Percentiles rank a stretch among this genome's conserved stretches.
These are phyloP conservation scores for Aldrovandia affinis DNA, from an alignment of 2,797 vertebrate species.

Conservation along the genomic window DNA sequence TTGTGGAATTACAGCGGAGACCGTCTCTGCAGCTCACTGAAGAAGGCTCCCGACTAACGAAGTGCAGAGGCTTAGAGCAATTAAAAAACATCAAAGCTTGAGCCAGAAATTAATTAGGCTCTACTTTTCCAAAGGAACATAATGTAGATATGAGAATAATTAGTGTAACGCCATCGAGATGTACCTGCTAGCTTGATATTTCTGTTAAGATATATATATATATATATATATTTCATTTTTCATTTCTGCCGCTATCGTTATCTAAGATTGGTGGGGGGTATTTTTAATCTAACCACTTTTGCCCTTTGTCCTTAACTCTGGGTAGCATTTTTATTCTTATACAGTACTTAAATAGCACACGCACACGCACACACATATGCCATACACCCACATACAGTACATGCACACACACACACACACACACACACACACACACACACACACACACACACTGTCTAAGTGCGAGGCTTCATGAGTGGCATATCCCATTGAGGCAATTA, in stretches of 20 bases:
- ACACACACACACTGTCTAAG: neutral
- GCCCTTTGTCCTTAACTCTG: neutral
- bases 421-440: neutral
- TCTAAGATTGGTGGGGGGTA: neutral
- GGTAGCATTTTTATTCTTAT: neutral
- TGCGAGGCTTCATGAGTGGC: neutral
- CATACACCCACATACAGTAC: neutral
- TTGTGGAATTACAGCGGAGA: constrained; percentile 59
- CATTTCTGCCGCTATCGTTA: neutral
- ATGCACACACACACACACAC: neutral
- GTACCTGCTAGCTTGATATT: constrained; percentile 63
- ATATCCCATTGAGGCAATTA: neutral
- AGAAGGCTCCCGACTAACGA: constrained; percentile 74
- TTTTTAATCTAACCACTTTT: neutral
- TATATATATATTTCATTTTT: constrained; percentile 26
- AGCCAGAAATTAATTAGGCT: constrained; percentile 83
- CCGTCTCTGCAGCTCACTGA: constrained; percentile 62
- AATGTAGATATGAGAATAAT: constrained; percentile 70
- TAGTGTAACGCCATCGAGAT: constrained; percentile 74
- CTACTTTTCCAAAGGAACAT: constrained; percentile 66
- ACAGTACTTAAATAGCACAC: neutral
- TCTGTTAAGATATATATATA: constrained; percentile 39
- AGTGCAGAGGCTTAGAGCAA: constrained; percentile 79
- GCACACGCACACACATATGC: neutral
- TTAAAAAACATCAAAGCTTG: constrained; percentile 82